Percentiles rank a stretch among this genome's conserved stretches.
These are phyloP conservation scores for Oscheius onirici DNA, from an alignment of 2,888 invertebrate species.

Conservation along the genomic window DNA sequence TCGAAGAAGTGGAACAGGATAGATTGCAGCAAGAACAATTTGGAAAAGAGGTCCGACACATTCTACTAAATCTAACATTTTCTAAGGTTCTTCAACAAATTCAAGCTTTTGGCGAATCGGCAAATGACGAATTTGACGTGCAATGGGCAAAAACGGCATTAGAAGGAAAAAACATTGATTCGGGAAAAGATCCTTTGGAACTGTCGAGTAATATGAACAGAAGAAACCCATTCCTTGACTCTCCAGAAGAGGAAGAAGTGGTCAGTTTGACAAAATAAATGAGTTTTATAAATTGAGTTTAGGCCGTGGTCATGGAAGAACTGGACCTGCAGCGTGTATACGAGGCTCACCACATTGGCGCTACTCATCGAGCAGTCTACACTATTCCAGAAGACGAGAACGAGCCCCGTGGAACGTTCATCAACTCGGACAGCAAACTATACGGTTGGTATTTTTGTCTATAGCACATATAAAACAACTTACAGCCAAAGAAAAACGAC, in stretches of 20 bases:
- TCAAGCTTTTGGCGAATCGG: conserved; percentile 70
- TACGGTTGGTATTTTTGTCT: conserved; percentile 37
- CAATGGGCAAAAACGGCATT: conserved; percentile 61
- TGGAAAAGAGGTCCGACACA: conserved; percentile 56
- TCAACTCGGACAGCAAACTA: conserved; percentile 54
- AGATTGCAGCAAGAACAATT: conserved; percentile 57
- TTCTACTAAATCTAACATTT: background rate
- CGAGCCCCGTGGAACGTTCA: conserved; percentile 58
- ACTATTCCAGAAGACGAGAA: conserved; percentile 71
- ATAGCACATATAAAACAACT: background rate
- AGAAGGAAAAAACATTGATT: background rate
- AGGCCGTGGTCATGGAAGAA: conserved; percentile 61
- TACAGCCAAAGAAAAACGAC: conserved; percentile 50
- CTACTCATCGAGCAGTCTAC: conserved; percentile 68
- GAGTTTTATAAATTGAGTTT: conserved; percentile 30
- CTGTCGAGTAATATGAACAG: conserved; percentile 15
- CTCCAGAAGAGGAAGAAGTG: conserved; percentile 62
- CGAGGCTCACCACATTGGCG: conserved; percentile 31
- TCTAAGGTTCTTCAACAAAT: conserved; percentile 51
- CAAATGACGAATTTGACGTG: conserved; percentile 71
- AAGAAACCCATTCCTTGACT: conserved; percentile 64
- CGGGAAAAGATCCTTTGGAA: conserved; percentile 19
- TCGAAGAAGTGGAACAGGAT: conserved; percentile 63
- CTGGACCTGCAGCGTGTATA: conserved; percentile 46
- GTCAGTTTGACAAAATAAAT: conserved; percentile 30